Conservation (phyloP, 92 coral and sea anemone species). For the Isaurus tuberculatus region DNA sequence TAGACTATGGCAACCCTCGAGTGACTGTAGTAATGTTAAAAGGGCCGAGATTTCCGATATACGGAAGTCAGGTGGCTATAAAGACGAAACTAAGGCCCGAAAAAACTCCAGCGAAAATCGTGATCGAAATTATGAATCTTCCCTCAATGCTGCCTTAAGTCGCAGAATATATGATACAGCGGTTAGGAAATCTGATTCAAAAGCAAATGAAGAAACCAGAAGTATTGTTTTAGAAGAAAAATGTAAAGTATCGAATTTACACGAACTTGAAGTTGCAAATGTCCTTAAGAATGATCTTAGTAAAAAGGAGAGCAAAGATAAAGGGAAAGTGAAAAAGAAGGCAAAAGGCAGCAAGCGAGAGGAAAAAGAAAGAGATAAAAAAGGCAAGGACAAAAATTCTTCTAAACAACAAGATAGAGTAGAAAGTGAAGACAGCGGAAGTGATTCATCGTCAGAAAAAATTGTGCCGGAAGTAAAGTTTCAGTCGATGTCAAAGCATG, state of each 20-base stretch:
- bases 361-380: slow-evolving; percentile 66
- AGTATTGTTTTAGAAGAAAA: slow-evolving; percentile 56
- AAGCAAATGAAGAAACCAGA: slow-evolving; percentile 27
- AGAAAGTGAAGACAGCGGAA: slow-evolving; percentile 88
- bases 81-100: slow-evolving; percentile 21
- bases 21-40: slow-evolving; percentile 32
- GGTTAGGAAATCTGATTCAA: slow-evolving; percentile 44
- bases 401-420: slow-evolving; percentile 61
- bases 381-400: slow-evolving; percentile 54
- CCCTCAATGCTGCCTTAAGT: slow-evolving; percentile 21
- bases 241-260: not conserved
- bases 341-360: slow-evolving; percentile 74
- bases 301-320: slow-evolving; percentile 74
- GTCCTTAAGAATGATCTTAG: slow-evolving; percentile 29
- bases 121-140: slow-evolving; percentile 48
- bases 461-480: slow-evolving; percentile 64
- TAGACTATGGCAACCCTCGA: slow-evolving; percentile 4
- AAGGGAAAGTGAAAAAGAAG: slow-evolving; percentile 82
- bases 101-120: slow-evolving; percentile 42
- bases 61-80: not conserved
- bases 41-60: not conserved
- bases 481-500: slow-evolving; percentile 60
- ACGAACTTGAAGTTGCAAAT: slow-evolving; percentile 37
- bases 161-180: slow-evolving; percentile 20
- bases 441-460: slow-evolving; percentile 77